Percentiles rank a stretch among this genome's conserved stretches.
Evolutionary conservation across 2,888 invertebrate species (phyloP).

Genomic region (Coecobrya sp.): DNA sequence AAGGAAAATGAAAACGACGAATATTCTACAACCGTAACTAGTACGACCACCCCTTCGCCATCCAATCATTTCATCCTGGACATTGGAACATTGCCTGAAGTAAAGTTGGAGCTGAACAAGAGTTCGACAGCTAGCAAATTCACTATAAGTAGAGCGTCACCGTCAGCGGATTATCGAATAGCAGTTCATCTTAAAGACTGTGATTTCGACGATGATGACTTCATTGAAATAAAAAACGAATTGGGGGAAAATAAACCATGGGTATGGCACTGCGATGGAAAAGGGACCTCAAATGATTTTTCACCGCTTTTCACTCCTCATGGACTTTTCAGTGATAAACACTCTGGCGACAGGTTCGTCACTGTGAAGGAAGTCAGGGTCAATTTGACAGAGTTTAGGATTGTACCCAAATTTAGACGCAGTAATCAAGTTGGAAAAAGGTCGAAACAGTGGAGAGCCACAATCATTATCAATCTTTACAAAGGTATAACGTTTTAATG

Average conservation of each 20-base stretch:
- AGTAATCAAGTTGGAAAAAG: neutral
- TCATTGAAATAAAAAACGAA: neutral
- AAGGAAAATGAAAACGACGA: too few relatives aligned
- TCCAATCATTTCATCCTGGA: neutral
- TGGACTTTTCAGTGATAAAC: neutral
- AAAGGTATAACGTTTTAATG: too few relatives aligned
- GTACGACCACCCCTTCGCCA: neutral
- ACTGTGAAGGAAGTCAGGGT: neutral
- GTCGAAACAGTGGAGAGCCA: neutral
- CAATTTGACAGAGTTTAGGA: neutral
- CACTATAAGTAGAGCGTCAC: neutral
- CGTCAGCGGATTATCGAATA: neutral
- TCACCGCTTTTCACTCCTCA: too few relatives aligned
- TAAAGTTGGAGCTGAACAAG: neutral
- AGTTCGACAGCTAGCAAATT: neutral
- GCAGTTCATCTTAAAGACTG: constrained; percentile 52
- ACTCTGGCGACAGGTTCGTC: neutral
- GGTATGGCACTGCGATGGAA: too few relatives aligned
- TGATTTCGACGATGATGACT: constrained; percentile 9
- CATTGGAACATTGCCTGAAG: neutral
- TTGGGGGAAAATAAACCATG: too few relatives aligned
- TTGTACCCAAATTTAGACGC: neutral
- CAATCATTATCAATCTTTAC: neutral
- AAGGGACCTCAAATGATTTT: too few relatives aligned
- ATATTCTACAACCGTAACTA: too few relatives aligned